Base-by-base conservation (phyloP, 2,888 invertebrate species). In the Melitaea athalia region DNA sequence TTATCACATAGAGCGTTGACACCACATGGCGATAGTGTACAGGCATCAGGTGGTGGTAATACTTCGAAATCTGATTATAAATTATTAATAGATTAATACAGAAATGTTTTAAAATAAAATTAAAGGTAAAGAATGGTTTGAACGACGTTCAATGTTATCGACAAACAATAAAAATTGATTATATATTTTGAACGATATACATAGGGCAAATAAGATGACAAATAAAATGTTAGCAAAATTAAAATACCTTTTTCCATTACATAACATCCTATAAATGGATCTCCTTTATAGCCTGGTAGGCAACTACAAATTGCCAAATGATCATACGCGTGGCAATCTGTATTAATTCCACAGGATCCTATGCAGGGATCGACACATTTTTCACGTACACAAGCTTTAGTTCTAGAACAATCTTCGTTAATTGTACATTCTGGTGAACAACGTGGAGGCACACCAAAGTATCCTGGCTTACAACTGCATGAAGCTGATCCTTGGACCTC, bases 271-370 rank as follows among this genome's bases (percentile, higher is more conserved):
- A 94, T 93, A 78, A 97, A 96, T 11, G 97, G 96, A 89, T 97
- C 96, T 62, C 97, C 96, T 57, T 94, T 95, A 79, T 94, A 95
- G 12, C 95, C 94, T 57, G 80, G 82, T 52, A 91, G 87, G 81
- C 97, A 97, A 72, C 94, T 94, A 80, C 97, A 97, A 76, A 96
- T 94, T 24, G 97, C 96, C 63, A 95, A 94, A 81, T 97, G 97
- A 79, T 96, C 96, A 79, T 95, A 91, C 2, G 96, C 95, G 73
- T 94, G 93, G 77, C 97, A 97, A 49, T 94, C 91, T 0, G 96
- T 94, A 79, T 95, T 95, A 17, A 93, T 83, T n/a, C 96, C 96
- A 80, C 95, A 95, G 15, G 95, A 94, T 73, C 95, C 95, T 38
- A 94, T 93, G 81, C 96, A 96, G 55, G 96, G 96, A 84, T 95